Evolutionary conservation across 2,888 invertebrate genomes (phyloP).

Genomic region (Ornithoptera priamus): DNA sequence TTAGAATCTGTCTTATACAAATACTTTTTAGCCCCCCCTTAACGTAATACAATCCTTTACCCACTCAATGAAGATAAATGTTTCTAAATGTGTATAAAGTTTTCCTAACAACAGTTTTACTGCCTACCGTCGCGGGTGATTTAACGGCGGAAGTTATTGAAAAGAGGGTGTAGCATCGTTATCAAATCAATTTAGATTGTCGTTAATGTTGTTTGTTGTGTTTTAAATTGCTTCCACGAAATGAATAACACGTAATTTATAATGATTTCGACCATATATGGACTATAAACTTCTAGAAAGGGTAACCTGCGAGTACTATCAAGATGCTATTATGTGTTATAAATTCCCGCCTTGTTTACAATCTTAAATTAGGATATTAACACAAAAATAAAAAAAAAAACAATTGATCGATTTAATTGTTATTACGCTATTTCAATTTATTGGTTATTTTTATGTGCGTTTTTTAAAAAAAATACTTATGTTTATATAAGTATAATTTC

Average conservation of each 20-base stretch:
- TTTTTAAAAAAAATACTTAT: not conserved
- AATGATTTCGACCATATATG: constrained; percentile 4
- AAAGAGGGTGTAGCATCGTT: constrained; percentile 44
- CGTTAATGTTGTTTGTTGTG: constrained; percentile 26
- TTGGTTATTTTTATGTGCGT: not conserved
- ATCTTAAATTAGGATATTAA: constrained; percentile 2
- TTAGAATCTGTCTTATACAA: not conserved
- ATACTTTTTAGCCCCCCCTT: constrained; percentile 29
- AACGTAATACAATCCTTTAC: constrained; percentile 47
- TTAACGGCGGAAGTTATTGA: constrained; percentile 55
- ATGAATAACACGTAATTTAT: constrained; percentile 10
- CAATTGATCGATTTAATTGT: not conserved
- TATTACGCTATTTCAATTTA: not conserved
- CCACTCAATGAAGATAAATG: constrained; percentile 53
- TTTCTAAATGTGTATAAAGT: constrained; percentile 46
- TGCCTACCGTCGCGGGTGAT: constrained; percentile 63
- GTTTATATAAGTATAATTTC: too few relatives aligned
- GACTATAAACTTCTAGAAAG: not conserved
- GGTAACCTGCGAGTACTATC: not conserved
- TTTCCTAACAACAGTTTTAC: constrained; percentile 48
- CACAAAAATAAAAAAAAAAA: not conserved
- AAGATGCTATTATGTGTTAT: constrained; percentile 7
- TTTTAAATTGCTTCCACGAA: constrained; percentile 19
- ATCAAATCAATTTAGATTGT: constrained; percentile 30
- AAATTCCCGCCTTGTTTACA: constrained; percentile 3